Evolutionary conservation across 1,140 invertebrate genomes (phyloP).

Genomic region (Pogonomyrmex barbatus): DNA sequence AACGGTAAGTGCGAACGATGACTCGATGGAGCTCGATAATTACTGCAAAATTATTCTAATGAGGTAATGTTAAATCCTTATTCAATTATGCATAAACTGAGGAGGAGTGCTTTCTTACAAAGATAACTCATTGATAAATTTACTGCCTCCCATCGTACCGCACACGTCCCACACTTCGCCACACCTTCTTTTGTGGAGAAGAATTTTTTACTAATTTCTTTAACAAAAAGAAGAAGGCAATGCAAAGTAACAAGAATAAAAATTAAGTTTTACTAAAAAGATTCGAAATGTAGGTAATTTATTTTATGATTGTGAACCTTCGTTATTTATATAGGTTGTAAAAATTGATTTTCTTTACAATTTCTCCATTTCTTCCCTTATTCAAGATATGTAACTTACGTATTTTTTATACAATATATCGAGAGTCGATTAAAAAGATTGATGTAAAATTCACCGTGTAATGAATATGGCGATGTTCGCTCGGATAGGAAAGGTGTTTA

Average conservation of each 20-base stretch:
- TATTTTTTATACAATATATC: constrained; percentile 7
- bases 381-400: background rate
- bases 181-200: background rate
- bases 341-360: background rate
- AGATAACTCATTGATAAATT: constrained; percentile 9
- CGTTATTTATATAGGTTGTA: background rate
- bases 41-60: constrained; percentile 31
- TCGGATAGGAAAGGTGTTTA: background rate
- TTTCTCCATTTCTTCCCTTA: background rate
- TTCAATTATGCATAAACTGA: constrained; percentile 27
- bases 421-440: background rate
- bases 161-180: background rate
- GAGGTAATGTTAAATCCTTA: constrained; percentile 3
- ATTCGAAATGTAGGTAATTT: background rate
- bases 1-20: constrained; percentile 70
- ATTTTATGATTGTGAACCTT: too few relatives aligned
- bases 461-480: background rate
- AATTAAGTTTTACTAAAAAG: background rate
- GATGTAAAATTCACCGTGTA: background rate
- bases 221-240: background rate
- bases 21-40: constrained; percentile 27
- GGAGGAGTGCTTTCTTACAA: background rate
- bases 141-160: background rate
- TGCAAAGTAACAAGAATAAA: background rate
- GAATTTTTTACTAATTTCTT: background rate